A percentile compares a stretch with the other conserved stretches of the same genome.
These are phyloP conservation scores for Drosophila imparisetae DNA, from an alignment of 2,888 invertebrate genomes.

Conservation along the genomic window DNA sequence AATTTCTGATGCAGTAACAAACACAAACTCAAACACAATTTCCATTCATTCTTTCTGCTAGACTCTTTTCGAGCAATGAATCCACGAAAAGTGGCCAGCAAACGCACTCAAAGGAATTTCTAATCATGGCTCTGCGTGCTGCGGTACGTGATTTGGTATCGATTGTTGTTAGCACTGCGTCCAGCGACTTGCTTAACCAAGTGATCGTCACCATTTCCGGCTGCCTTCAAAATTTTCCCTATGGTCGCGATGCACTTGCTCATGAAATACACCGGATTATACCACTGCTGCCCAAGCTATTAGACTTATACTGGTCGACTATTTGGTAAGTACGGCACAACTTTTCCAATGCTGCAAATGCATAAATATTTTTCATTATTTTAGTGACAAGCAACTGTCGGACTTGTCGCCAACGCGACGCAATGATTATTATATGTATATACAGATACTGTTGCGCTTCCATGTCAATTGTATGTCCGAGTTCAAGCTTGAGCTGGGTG, in stretches of 20 bases:
- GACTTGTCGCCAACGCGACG: constrained; percentile 80
- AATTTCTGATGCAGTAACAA: background rate
- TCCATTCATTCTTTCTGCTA: background rate
- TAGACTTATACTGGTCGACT: constrained; percentile 72
- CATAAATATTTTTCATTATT: background rate
- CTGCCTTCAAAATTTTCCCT: background rate
- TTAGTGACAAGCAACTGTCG: constrained; percentile 9
- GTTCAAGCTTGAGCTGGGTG: constrained; percentile 78
- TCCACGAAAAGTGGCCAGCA: constrained; percentile 7
- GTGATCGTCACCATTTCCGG: background rate
- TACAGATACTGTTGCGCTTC: constrained; percentile 85
- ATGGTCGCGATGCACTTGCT: background rate
- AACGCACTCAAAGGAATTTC: constrained; percentile 42
- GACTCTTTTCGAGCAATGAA: constrained; percentile 53
- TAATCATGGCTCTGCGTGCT: constrained; percentile 60
- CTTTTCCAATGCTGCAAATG: background rate
- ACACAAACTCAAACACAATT: background rate
- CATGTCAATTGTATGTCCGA: constrained; percentile 84
- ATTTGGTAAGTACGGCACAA: constrained; percentile 64
- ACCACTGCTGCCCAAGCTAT: constrained; percentile 28
- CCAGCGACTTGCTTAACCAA: background rate
- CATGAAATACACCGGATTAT: background rate
- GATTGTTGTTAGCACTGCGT: constrained; percentile 18
- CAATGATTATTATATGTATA: constrained; percentile 81
- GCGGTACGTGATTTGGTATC: constrained; percentile 59